Conservation (phyloP, 2,113 vertebrate genomes). For the Ictidomys tridecemlineatus region DNA sequence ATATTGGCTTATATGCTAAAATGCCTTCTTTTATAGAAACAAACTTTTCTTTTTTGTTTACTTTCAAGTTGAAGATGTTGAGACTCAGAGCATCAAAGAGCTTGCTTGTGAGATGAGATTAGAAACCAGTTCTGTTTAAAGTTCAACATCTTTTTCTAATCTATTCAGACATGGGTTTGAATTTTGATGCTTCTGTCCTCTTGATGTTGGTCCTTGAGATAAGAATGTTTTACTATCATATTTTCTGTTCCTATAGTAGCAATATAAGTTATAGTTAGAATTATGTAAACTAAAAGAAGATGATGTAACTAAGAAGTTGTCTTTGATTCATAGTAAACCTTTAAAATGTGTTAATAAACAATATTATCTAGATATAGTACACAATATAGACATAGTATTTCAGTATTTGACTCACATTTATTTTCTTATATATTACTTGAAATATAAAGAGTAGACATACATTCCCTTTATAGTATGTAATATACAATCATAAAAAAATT, state of each 20-base stretch:
- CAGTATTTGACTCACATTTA: not conserved
- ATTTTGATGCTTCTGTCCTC: not conserved
- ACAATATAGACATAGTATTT: not conserved
- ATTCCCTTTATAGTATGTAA: not conserved
- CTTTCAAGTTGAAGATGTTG: not conserved
- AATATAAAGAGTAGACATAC: not conserved
- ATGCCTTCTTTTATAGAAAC: not conserved
- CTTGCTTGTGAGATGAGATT: not conserved
- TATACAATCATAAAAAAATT: not conserved
- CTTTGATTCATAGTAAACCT: not conserved
- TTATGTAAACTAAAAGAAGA: not conserved
- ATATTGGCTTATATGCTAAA: not conserved
- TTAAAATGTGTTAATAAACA: not conserved
- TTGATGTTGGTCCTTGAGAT: not conserved
- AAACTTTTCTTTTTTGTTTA: not conserved
- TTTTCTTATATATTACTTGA: not conserved
- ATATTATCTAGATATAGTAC: not conserved
- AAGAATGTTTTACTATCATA: not conserved
- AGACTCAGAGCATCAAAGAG: not conserved
- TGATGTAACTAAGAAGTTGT: fast-evolving
- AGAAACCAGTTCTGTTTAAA: not conserved
- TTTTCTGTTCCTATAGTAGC: not conserved
- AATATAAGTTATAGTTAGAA: not conserved
- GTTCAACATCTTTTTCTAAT: not conserved
- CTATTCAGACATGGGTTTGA: not conserved